phyloP scores from a whole-genome alignment of 2,113 vertebrate genomes.

The Myrmophylax atrothorax region DNA sequence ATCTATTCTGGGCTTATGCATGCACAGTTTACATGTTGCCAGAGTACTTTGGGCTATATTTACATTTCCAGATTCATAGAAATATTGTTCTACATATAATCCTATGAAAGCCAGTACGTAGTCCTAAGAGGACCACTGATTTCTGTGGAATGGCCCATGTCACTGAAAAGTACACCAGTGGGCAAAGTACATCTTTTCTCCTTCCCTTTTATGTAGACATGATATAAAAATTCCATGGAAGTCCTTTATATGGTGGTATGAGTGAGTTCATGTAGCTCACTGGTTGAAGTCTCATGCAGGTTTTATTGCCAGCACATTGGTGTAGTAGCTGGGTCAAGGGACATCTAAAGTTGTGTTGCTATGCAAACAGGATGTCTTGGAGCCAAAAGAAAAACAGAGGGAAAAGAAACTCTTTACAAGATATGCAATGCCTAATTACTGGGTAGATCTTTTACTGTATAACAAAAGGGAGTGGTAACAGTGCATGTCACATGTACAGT shows the following conservation, averaged over 20 bases:
- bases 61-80: not conserved
- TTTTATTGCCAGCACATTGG: not conserved
- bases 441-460: not conserved
- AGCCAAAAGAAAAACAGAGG: not conserved
- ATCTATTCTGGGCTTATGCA: not conserved
- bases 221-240: not conserved
- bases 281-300: not conserved
- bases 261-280: fast-evolving
- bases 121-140: not conserved
- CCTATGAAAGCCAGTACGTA: fast-evolving
- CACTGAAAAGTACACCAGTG: not conserved
- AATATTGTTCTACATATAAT: not conserved
- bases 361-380: not conserved
- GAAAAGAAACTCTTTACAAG: not conserved
- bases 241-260: not conserved
- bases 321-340: not conserved
- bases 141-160: not conserved
- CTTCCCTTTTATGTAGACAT: not conserved
- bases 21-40: not conserved
- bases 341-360: not conserved
- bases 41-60: slow-evolving; percentile 14
- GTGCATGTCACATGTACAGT: not conserved
- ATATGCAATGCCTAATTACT: not conserved
- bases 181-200: not conserved
- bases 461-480: not conserved